Percentiles rank a stretch among this genome's conserved stretches.
Conservation (phyloP, 2,888 invertebrate genomes). For the Drosophila antonietae region DNA sequence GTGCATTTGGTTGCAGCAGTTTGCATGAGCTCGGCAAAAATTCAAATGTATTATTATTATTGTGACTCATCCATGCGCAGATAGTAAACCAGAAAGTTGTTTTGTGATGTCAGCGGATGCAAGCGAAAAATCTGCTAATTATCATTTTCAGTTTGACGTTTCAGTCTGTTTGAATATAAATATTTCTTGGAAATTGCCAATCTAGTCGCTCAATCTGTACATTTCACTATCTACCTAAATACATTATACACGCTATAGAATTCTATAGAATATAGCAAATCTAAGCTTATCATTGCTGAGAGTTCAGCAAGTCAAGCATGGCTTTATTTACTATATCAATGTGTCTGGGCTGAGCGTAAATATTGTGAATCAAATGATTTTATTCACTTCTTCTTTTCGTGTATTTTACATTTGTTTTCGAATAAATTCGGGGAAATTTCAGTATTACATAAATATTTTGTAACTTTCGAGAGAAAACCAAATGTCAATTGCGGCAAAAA, state of each 20-base stretch:
- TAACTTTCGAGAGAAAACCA: slow-evolving; percentile 19
- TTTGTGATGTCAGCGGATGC: slow-evolving; percentile 9
- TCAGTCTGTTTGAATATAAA: not conserved
- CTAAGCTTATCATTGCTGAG: slow-evolving; percentile 26
- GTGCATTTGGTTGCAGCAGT: slow-evolving; percentile 7
- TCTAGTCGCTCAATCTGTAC: not conserved
- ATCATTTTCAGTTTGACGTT: not conserved
- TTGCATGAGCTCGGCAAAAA: slow-evolving; percentile 1
- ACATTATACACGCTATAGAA: not conserved
- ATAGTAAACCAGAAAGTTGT: not conserved
- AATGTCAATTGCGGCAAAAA: slow-evolving; percentile 22
- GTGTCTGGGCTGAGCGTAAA: not conserved
- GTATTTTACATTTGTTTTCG: not conserved
- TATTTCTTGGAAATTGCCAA: slow-evolving; percentile 22
- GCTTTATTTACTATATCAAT: not conserved
- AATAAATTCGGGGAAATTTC: slow-evolving; percentile 5
- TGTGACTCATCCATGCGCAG: slow-evolving; percentile 24
- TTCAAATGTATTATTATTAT: not conserved
- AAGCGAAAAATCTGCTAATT: not conserved
- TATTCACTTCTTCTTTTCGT: not conserved
- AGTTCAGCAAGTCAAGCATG: slow-evolving; percentile 31
- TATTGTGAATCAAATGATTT: not conserved
- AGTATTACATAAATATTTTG: slow-evolving; percentile 27
- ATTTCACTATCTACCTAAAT: not conserved
- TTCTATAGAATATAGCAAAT: not conserved